Evolutionary conservation across 1,140 invertebrate genomes (phyloP), one percentile per base, ranked within the genome.

Genomic region (Bombus pyrosoma): DNA sequence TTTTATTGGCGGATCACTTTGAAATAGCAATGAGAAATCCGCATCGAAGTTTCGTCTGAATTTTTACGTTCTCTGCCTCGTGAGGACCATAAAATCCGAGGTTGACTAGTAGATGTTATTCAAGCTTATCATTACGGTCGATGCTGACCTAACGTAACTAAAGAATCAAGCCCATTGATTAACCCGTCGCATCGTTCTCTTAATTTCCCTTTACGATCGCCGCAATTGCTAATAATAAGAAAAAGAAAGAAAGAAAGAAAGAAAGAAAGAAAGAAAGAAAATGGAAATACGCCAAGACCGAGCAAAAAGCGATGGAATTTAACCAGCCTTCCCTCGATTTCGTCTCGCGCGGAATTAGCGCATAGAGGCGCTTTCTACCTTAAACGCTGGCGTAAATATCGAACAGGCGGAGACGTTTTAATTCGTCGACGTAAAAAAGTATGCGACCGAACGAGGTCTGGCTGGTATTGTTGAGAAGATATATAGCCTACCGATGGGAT

Each of bases 401-500:
- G 47, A 18, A n/a, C 18, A 37, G 13, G n/a, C n/a, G 13, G 32
- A 25, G n/a, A 32, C 41, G 34, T 18, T 25, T 87, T 64, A 71
- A 87, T 81, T 77, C 84, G 57, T 64, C 37, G 37, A n/a, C 37
- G 74, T 47, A 72, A 87, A 77, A 87, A 81, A 47, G 47, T 53
- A 22, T 28, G 47, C 53, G 34, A 10, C 22, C 47, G 13, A 34
- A 32, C 53, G 41, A 53, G 47, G 47, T 53, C 47, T 53, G 47
- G 37, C 5, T 8, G 39, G 72, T 82, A 87, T 87, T 73, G 80
- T 86, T 62, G 85, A 39, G 22, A 78, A 83, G 76, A 87, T 81
- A 81, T 86, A 87, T 66, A 73, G 18, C 57, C 37, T 37, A 47
- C 9, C 85, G 78, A 86, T 77, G 78, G 59, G 81, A 86, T 88